These are phyloP conservation scores for Panagrolaimus sp. DNA, from an alignment of 1,140 invertebrate genomes.

Conservation along the genomic window DNA sequence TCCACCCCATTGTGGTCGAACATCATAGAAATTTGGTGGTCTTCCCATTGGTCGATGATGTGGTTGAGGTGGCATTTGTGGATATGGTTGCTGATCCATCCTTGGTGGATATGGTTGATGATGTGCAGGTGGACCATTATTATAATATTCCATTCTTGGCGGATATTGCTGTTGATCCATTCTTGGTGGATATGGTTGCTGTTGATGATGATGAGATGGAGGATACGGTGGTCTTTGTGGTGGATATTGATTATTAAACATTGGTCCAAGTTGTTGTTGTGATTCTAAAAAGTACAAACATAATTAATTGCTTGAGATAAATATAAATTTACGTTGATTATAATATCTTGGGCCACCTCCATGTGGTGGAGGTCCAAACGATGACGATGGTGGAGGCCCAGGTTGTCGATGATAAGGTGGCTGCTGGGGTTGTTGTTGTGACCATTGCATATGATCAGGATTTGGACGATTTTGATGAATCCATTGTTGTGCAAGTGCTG, in stretches of 20 bases:
- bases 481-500: slow-evolving; percentile 6
- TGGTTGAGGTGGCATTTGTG: background rate
- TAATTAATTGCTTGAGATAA: background rate
- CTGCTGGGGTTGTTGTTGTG: background rate
- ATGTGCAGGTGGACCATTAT: background rate
- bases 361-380: background rate
- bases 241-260: slow-evolving; percentile 3
- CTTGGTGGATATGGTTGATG: background rate
- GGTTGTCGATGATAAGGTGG: background rate
- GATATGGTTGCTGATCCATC: background rate
- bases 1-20: no score
- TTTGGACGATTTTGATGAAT: background rate
- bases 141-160: background rate
- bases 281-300: background rate
- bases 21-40: no score
- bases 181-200: background rate
- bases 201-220: background rate
- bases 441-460: background rate
- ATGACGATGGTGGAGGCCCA: background rate
- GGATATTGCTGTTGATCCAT: background rate
- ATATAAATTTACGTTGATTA: background rate
- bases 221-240: slow-evolving; percentile 8
- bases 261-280: slow-evolving; percentile 14
- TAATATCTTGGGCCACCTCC: background rate
- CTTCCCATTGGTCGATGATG: no score